These are phyloP conservation scores for Tetramorium bicarinatum DNA, from an alignment of 2,888 invertebrate genomes.

Conservation along the genomic window DNA sequence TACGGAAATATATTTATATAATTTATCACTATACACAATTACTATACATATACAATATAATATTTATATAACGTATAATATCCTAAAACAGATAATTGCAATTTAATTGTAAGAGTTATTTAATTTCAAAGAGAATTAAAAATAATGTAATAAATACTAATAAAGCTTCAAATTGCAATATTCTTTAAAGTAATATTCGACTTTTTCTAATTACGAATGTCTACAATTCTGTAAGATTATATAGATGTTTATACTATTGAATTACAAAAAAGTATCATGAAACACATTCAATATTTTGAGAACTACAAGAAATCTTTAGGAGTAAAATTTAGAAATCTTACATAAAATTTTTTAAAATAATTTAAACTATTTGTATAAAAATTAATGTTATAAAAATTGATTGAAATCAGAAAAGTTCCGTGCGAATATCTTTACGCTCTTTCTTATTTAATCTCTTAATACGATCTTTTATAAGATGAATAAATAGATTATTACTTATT, in stretches of 20 bases:
- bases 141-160: not conserved
- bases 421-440: not conserved
- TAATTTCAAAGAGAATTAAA: not conserved
- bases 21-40: not conserved
- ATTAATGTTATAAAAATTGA: not conserved
- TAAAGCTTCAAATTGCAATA: not conserved
- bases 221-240: not conserved
- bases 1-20: not conserved
- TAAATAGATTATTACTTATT: not conserved
- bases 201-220: not conserved
- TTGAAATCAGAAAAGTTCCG: not conserved
- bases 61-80: too few species aligned
- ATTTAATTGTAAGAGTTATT: not conserved
- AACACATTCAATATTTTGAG: not conserved
- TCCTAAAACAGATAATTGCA: not conserved
- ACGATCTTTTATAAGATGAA: not conserved
- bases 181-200: not conserved
- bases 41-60: not conserved
- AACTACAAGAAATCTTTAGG: not conserved
- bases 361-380: not conserved
- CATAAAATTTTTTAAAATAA: not conserved
- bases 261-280: not conserved
- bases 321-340: not conserved
- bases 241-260: not conserved
- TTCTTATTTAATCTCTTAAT: constrained; percentile 2